These are phyloP conservation scores for Drosophila yakuba DNA, from an alignment of 1,140 invertebrate genomes.

Conservation along the genomic window DNA sequence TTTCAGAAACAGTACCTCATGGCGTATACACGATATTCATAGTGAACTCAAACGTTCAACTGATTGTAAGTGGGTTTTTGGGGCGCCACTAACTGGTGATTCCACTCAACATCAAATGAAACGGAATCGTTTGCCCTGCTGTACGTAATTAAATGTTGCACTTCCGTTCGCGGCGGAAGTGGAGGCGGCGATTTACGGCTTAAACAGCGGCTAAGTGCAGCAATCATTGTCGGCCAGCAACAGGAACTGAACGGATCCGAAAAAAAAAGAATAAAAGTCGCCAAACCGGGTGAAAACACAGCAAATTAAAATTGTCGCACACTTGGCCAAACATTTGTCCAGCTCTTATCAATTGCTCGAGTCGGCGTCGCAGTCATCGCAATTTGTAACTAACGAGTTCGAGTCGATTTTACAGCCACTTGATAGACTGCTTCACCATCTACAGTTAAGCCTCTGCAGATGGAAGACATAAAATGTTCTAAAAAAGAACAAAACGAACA, in stretches of 20 bases:
- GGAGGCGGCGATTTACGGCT: conserved; percentile 46
- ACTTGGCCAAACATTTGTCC: conserved; percentile 75
- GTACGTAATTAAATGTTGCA: conserved; percentile 66
- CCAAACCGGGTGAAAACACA: conserved; percentile 38
- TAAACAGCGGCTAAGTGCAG: conserved; percentile 44
- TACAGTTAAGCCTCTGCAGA: conserved; percentile 10
- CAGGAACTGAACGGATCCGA: conserved; percentile 32
- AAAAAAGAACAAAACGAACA: too few relatives aligned
- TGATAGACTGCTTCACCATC: conserved; percentile 52
- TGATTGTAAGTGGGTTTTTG: conserved; percentile 4
- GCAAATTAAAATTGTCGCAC: conserved; percentile 72
- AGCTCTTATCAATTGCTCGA: conserved; percentile 69
- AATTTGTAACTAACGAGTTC: conserved; percentile 61
- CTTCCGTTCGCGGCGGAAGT: conserved; percentile 45
- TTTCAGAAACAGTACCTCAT: conserved; percentile 13
- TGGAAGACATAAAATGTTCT: neutral
- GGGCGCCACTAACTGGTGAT: conserved; percentile 2
- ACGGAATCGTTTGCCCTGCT: conserved; percentile 50
- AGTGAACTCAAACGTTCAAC: conserved; percentile 21
- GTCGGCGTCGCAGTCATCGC: conserved; percentile 31
- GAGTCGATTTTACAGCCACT: conserved; percentile 49
- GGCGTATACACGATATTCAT: conserved; percentile 50
- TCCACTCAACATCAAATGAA: conserved; percentile 25
- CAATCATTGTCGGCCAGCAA: conserved; percentile 31
- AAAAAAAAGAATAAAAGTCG: conserved; percentile 16